Evolutionary conservation across 2,797 vertebrate genomes (phyloP), one percentile per base, ranked within the genome.

Genomic region (Rhinella marina): DNA sequence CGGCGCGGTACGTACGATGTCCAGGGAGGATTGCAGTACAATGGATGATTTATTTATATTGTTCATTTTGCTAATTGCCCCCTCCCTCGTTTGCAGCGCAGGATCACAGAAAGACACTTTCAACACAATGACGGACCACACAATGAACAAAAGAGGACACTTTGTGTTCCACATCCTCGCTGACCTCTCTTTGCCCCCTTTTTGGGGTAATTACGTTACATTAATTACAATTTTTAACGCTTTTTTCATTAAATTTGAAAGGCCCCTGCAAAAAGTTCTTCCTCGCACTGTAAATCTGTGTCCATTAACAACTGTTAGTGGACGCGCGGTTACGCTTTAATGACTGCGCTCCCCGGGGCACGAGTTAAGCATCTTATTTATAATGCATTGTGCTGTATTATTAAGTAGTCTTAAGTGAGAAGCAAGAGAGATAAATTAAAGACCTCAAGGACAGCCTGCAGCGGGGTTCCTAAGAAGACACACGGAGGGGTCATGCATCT

Each of bases 291-390:
- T 81, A 27, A 50, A n/a, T 16, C 29, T 21, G 21, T 2, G 52
- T 0, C n/a, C 64, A 78, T 68, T 83, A 84, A 57, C 29, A 78
- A 78, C 59, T 32, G 73, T 88, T 84, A 78, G 73, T 32, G 32
- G 86, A 76, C 57, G 41, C 66, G 80, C 27, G 27, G 79, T 76
- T 82, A 61, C 54, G n/a, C 52, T 59, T 76, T 32, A 79, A 52
- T 57, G 73, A 32, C 48, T 84, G 17, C 25, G 54, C 27, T 79
- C 86, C 83, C 86, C 25, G 23, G 86, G 86, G 87, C 17, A 32
- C 52, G 48, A 59, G 73, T 80, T 83, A 88, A 88, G 81, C 84
- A 79, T 88, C 75, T 84, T 88, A 84, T 88, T 78, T 88, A 88
- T 88, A 84, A 84, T 88, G 61, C 75, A 88, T 88, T 52, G 41